Base-by-base conservation (phyloP, 2,113 vertebrate genomes). In the Rhadina sibilatrix region DNA sequence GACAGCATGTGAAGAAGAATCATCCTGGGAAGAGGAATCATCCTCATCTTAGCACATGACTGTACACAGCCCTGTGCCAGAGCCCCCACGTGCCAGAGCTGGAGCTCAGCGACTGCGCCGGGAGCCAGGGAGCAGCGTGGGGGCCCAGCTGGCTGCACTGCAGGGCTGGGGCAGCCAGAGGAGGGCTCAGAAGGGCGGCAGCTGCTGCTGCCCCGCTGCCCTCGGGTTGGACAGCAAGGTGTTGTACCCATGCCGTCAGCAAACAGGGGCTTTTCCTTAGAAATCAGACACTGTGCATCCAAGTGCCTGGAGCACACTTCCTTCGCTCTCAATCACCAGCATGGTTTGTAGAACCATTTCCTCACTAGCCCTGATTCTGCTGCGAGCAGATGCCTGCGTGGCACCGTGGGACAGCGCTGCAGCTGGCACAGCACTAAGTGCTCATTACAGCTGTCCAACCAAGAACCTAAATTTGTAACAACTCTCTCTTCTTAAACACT, bases 231-330 rank as follows among this genome's bases (percentile, higher is more conserved):
- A 33, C 49, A 75, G 21, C 19, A 12, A 46, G 46, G 37, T 25
- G 20, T 6, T 0, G 0, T 8, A 4, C 37, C n/a, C 56, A 6
- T 1, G 5, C 2, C 5, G 8, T 0, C 4, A 57, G 59, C 4
- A 4, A 74, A 61, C 13, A 15, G 35, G 12, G 22, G 77, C 44
- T 69, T 65, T 57, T 74, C 27, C 42, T 85, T 57, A 46, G 16
- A 52, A 71, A 85, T 28, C 17, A 6, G 49, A 21, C 61, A 31
- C 11, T 1, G 13, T 25, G 74, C 40, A 23, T 15, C 38, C 2
- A 1, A 57, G 38, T 4, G 44, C 83, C 23, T 0, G 0, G 2
- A 72, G 83, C 46, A 3, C 31, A 4, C 16, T 37, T 59, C 78
- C 47, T 53, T n/a, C 56, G 23, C 63, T 0, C 2, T 44, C 6